These are phyloP conservation scores for Himalopsyche tibetana DNA, from an alignment of 2,888 invertebrate species.

Conservation along the genomic window DNA sequence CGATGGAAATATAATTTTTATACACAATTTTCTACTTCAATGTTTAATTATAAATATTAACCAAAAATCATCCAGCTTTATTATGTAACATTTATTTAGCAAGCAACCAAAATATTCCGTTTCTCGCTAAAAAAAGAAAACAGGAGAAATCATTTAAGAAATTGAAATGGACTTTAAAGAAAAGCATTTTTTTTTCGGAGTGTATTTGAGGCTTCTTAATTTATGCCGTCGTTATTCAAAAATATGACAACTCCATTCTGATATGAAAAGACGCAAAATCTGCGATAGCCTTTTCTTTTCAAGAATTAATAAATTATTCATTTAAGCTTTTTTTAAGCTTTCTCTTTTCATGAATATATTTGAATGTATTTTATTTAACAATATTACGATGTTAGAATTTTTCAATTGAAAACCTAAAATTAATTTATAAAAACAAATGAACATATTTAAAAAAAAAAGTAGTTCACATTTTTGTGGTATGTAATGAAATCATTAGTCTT, in stretches of 20 bases:
- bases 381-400: neutral
- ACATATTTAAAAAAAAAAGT: too few relatives aligned
- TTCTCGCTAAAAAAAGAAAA: too few relatives aligned
- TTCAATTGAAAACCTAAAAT: neutral
- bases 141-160: too few relatives aligned
- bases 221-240: constrained; percentile 26
- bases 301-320: constrained; percentile 21
- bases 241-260: constrained; percentile 21
- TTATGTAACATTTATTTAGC: too few relatives aligned
- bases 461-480: too few relatives aligned
- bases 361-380: neutral
- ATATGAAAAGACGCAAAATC: constrained; percentile 16
- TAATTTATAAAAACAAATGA: too few relatives aligned
- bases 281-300: constrained; percentile 25
- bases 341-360: constrained; percentile 1
- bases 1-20: too few relatives aligned
- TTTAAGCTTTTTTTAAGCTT: neutral
- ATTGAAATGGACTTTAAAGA: neutral
- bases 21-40: too few relatives aligned
- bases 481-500: too few relatives aligned
- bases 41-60: too few relatives aligned
- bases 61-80: too few relatives aligned
- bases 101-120: too few relatives aligned
- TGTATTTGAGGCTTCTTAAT: constrained; percentile 27
- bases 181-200: neutral